A percentile compares a stretch with the other conserved stretches of the same genome.
phyloP scores from a whole-genome alignment of 1,140 invertebrate genomes.

The Pogonognathellus flavescens region DNA sequence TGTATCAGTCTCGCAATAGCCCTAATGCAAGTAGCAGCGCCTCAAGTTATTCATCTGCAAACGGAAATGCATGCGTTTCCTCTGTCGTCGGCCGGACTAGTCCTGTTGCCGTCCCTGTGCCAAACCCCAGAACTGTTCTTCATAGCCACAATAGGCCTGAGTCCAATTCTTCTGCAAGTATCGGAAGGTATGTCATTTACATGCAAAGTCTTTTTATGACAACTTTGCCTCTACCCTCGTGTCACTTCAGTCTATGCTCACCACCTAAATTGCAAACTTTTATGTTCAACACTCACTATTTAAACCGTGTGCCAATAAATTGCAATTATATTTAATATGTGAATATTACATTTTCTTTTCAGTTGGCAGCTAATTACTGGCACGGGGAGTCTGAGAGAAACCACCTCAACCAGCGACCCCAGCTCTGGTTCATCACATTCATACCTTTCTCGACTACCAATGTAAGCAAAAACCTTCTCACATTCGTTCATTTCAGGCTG shows the following conservation, averaged over 20 bases:
- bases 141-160: conserved; percentile 71
- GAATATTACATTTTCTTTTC: conserved; percentile 54
- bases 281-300: neutral
- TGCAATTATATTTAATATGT: neutral
- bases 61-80: neutral
- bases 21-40: conserved; percentile 30
- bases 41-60: conserved; percentile 29
- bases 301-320: neutral
- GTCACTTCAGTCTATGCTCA: too few species aligned
- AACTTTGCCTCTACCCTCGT: neutral
- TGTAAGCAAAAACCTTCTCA: conserved; percentile 56
- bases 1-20: conserved; percentile 14
- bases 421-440: conserved; percentile 65
- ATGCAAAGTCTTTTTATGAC: neutral
- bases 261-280: too few species aligned
- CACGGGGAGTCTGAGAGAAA: conserved; percentile 77
- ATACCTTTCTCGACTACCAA: conserved; percentile 60
- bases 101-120: conserved; percentile 76
- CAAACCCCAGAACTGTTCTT: conserved; percentile 68
- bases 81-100: conserved; percentile 72
- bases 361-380: conserved; percentile 81
- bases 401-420: conserved; percentile 71
- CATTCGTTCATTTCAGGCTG: too few species aligned
- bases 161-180: conserved; percentile 73
- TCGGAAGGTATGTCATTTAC: conserved; percentile 70